A percentile compares a stretch with the other conserved stretches of the same genome.
Conservation (phyloP, 2,888 invertebrate species). For the Mimas tiliae region DNA sequence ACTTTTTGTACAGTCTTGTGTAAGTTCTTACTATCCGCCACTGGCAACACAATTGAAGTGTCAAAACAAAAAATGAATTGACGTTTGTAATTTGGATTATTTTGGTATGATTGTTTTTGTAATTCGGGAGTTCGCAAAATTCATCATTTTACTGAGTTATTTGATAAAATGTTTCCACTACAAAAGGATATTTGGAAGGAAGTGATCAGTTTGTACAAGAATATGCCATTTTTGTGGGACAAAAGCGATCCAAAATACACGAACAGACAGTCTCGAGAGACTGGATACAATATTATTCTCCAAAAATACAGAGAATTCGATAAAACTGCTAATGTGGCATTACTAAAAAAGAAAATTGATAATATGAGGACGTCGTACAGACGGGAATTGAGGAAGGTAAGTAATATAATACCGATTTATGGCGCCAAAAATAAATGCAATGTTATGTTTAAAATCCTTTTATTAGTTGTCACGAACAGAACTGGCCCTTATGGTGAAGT, state of each 20-base stretch:
- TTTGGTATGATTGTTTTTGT: too few relatives aligned
- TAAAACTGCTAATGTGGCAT: conserved; percentile 27
- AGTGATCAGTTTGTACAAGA: conserved; percentile 33
- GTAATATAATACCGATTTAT: background rate
- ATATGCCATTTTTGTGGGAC: conserved; percentile 34
- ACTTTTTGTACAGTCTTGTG: too few relatives aligned
- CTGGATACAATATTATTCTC: conserved; percentile 31
- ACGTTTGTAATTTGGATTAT: too few relatives aligned
- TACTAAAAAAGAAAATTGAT: conserved; percentile 31
- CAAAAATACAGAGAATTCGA: conserved; percentile 32
- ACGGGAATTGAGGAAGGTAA: conserved; percentile 35
- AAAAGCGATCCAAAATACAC: conserved; percentile 30
- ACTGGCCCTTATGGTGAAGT: too few relatives aligned
- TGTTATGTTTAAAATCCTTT: background rate
- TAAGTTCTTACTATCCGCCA: too few relatives aligned
- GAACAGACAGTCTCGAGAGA: conserved; percentile 21
- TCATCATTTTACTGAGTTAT: too few relatives aligned
- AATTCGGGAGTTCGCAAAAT: too few relatives aligned
- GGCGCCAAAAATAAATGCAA: background rate
- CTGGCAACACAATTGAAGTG: background rate
- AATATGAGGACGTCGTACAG: conserved; percentile 32
- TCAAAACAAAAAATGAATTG: background rate
- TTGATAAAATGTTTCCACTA: conserved; percentile 19
- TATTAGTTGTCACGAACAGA: too few relatives aligned
- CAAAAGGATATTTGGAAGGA: conserved; percentile 29